Percentiles rank a stretch among this genome's conserved stretches.
These are phyloP conservation scores for Coluber constrictor DNA, from an alignment of 2,797 vertebrate species.

Conservation along the genomic window DNA sequence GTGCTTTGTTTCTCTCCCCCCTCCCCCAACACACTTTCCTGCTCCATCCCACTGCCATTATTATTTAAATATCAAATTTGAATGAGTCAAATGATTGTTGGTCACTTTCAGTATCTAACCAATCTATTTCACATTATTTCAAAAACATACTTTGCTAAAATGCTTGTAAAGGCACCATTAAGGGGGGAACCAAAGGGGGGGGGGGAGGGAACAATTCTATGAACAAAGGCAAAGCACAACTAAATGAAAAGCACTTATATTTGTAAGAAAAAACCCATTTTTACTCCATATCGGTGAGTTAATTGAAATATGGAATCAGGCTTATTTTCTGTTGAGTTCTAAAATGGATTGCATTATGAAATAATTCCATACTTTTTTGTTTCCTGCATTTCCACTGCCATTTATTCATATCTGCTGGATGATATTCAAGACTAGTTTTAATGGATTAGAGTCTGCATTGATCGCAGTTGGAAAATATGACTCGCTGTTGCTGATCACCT, in stretches of 20 bases:
- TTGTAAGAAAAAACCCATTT: conserved; percentile 55
- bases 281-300: conserved; percentile 61
- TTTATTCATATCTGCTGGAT: conserved; percentile 64
- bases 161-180: conserved; percentile 50
- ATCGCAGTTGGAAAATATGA: conserved; percentile 75
- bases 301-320: conserved; percentile 67
- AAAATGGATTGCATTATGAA: conserved; percentile 64
- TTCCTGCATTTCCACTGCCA: conserved; percentile 53
- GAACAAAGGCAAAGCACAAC: conserved; percentile 50
- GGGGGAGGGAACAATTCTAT: conserved; percentile 55
- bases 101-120: conserved; percentile 53
- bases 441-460: conserved; percentile 67
- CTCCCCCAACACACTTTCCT: neutral
- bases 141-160: conserved; percentile 51
- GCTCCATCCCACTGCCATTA: conserved; percentile 20
- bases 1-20: conserved; percentile 3
- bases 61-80: conserved; percentile 54
- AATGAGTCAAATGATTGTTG: conserved; percentile 36
- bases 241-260: conserved; percentile 61
- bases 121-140: conserved; percentile 54
- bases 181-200: neutral
- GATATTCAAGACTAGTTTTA: conserved; percentile 66
- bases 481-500: conserved; percentile 69
- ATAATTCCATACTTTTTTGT: conserved; percentile 51
- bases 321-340: conserved; percentile 60